A percentile compares a stretch with the other conserved stretches of the same genome.
Evolutionary conservation across 2,888 invertebrate genomes (phyloP).

Genomic region (Hypercompe scribonia): DNA sequence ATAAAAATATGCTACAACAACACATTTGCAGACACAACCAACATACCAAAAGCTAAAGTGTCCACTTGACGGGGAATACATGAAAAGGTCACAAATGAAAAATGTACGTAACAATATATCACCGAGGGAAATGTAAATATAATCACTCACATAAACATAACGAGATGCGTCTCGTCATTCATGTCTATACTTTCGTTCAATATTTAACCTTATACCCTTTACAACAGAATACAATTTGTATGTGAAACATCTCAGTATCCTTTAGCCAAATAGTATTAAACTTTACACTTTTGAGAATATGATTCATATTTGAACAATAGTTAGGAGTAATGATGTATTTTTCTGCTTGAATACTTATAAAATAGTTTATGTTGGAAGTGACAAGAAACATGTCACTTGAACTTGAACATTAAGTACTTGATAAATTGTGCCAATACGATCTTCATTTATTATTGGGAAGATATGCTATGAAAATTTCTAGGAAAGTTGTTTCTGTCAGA

Average conservation of each 20-base stretch:
- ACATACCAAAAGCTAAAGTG: slow-evolving; percentile 43
- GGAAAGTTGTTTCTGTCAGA: neutral
- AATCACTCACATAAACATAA: slow-evolving; percentile 51
- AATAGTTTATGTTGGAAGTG: slow-evolving; percentile 50
- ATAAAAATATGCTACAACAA: slow-evolving; percentile 32
- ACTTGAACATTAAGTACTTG: slow-evolving; percentile 27
- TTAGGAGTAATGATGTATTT: slow-evolving; percentile 23
- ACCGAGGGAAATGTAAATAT: slow-evolving; percentile 54
- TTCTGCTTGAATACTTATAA: slow-evolving; percentile 44
- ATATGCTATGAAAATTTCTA: neutral
- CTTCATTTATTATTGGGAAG: slow-evolving; percentile 18
- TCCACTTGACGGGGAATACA: slow-evolving; percentile 53
- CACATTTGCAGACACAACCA: slow-evolving; percentile 33
- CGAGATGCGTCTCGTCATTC: slow-evolving; percentile 46
- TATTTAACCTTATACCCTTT: slow-evolving; percentile 32
- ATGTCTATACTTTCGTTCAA: slow-evolving; percentile 30
- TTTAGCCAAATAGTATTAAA: slow-evolving; percentile 9
- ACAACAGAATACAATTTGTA: slow-evolving; percentile 35
- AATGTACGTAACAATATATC: slow-evolving; percentile 53
- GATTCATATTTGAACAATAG: slow-evolving; percentile 14
- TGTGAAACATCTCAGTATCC: slow-evolving; percentile 14
- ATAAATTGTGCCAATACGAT: slow-evolving; percentile 36
- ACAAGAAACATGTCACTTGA: slow-evolving; percentile 44
- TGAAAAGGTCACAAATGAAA: slow-evolving; percentile 55
- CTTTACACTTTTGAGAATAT: neutral